These are phyloP conservation scores for Stegodyphus dumicola DNA, from an alignment of 1,140 invertebrate species.

Conservation along the genomic window DNA sequence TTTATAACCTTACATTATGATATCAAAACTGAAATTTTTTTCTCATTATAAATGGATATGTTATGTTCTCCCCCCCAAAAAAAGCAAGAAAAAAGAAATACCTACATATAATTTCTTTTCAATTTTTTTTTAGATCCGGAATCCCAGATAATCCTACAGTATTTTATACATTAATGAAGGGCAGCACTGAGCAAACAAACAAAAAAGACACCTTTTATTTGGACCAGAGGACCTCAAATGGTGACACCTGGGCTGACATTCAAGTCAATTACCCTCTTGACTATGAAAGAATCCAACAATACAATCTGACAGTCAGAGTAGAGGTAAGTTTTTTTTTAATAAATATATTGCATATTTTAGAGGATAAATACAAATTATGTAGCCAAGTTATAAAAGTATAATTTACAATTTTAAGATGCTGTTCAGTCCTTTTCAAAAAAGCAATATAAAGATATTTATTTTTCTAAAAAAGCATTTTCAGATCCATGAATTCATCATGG, in stretches of 20 bases:
- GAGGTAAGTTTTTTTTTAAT: conserved; percentile 72
- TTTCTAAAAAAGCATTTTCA: no score
- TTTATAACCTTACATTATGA: no score
- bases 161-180: conserved; percentile 93
- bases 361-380: neutral
- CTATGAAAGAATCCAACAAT: conserved; percentile 94
- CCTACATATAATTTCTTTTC: neutral
- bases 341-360: neutral
- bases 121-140: conserved; percentile 76
- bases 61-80: no score
- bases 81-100: no score
- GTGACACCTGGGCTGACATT: conserved; percentile 88
- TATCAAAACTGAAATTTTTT: no score
- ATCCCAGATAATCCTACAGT: conserved; percentile 96
- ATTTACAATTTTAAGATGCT: no score
- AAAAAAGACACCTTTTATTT: conserved; percentile 95
- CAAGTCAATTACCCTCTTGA: conserved; percentile 92
- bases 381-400: neutral
- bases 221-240: conserved; percentile 89
- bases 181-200: conserved; percentile 93
- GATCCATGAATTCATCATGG: no score
- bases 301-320: conserved; percentile 93
- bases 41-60: no score
- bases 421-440: no score
- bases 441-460: no score